Percentiles rank a stretch among this genome's conserved stretches.
Evolutionary conservation across 2,113 vertebrate genomes (phyloP).

Genomic region (Benitochromis conjunctus): DNA sequence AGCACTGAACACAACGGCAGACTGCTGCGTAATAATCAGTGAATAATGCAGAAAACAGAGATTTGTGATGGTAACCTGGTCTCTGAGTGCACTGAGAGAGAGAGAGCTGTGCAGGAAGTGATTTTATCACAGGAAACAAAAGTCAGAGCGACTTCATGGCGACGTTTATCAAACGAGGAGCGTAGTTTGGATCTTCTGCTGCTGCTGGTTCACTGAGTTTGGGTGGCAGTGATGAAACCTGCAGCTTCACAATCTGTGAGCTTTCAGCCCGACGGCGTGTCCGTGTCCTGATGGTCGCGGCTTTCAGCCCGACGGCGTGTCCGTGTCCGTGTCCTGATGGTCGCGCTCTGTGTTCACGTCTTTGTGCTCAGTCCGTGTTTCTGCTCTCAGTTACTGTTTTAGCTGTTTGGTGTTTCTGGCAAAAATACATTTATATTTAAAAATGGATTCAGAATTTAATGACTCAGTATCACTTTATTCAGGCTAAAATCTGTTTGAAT

Average conservation of each 20-base stretch:
- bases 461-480: too few relatives aligned
- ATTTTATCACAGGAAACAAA: too few relatives aligned
- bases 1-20: neutral
- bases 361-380: too few relatives aligned
- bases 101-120: neutral
- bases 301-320: neutral
- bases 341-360: too few relatives aligned
- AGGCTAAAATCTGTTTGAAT: too few relatives aligned
- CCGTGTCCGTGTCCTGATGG: neutral
- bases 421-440: too few relatives aligned
- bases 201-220: neutral
- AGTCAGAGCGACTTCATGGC: neutral
- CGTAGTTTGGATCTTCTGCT: neutral
- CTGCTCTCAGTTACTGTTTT: too few relatives aligned
- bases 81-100: neutral
- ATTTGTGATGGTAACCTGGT: neutral
- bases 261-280: too few relatives aligned
- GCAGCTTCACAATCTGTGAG: neutral
- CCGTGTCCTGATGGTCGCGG: too few relatives aligned
- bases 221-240: neutral
- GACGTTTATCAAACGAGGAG: neutral
- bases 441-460: too few relatives aligned
- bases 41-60: neutral
- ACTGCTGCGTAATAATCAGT: neutral
- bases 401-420: too few relatives aligned